Evolutionary conservation across 92 coral and sea anemone species (phyloP).

Genomic region (Epizoanthus ramosus): DNA sequence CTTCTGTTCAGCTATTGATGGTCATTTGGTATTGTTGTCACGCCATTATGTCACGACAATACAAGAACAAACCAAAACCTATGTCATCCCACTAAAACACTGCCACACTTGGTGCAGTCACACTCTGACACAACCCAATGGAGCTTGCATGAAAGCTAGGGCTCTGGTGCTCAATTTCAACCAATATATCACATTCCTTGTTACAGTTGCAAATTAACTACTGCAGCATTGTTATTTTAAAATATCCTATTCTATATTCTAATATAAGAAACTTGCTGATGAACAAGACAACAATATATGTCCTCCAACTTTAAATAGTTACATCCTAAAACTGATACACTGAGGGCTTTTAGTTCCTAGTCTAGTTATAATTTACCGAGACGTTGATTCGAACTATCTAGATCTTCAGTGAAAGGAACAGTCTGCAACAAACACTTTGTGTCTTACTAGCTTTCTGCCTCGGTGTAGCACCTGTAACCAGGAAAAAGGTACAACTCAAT

Average conservation of each 20-base stretch:
- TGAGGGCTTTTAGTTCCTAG: background rate
- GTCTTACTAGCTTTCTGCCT: background rate
- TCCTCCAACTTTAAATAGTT: constrained; percentile 1
- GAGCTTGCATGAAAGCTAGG: background rate
- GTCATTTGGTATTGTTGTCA: too few relatives aligned
- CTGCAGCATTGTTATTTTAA: background rate
- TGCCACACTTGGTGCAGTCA: too few relatives aligned
- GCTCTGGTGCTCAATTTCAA: background rate
- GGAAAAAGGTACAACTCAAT: background rate
- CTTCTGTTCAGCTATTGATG: too few relatives aligned
- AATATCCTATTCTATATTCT: constrained; percentile 1
- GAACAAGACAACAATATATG: background rate
- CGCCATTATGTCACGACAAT: too few relatives aligned
- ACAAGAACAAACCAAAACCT: too few relatives aligned
- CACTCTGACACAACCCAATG: too few relatives aligned
- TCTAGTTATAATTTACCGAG: background rate
- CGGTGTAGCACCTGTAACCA: background rate
- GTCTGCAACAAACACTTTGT: background rate
- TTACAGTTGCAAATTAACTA: background rate
- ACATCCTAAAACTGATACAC: background rate
- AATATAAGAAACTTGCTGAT: background rate
- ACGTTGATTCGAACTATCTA: background rate
- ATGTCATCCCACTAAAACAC: too few relatives aligned
- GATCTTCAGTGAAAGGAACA: background rate
- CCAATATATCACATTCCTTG: too few relatives aligned